A percentile compares a stretch with the other conserved stretches of the same genome.
Conservation (phyloP, 1,140 invertebrate genomes). For the Brachionus asplanchnoidis region DNA sequence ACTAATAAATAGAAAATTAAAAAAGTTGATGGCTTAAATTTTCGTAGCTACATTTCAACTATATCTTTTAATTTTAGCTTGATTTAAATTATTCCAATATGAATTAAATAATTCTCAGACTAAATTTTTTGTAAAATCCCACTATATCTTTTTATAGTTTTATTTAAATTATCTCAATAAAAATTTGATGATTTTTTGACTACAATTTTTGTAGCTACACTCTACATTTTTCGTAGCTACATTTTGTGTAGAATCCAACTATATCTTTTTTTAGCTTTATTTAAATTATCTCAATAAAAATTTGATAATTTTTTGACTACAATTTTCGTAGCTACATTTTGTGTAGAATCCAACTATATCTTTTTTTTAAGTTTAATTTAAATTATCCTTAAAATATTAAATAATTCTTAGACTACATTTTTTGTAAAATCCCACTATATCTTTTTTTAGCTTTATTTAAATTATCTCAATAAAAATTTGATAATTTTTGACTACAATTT, state of each 20-base stretch:
- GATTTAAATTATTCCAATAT: background rate
- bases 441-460: background rate
- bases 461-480: background rate
- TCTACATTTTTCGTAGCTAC: background rate
- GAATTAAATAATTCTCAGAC: background rate
- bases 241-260: no score
- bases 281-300: background rate
- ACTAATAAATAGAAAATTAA: background rate
- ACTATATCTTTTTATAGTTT: background rate
- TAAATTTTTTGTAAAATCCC: background rate
- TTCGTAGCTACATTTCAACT: background rate
- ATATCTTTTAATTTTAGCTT: background rate
- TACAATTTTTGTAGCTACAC: background rate
- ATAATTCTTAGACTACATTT: no score
- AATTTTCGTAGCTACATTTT: background rate
- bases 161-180: background rate
- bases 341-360: no score
- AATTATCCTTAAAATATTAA: no score
- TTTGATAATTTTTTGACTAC: background rate
- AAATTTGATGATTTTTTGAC: background rate
- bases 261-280: background rate
- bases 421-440: no score
- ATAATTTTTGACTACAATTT: background rate
- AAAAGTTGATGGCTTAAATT: background rate
- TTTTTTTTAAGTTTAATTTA: no score